Evolutionary conservation across 2,113 vertebrate genomes (phyloP), one percentile per base, ranked within the genome.

Genomic region (Danionella cerebrum): DNA sequence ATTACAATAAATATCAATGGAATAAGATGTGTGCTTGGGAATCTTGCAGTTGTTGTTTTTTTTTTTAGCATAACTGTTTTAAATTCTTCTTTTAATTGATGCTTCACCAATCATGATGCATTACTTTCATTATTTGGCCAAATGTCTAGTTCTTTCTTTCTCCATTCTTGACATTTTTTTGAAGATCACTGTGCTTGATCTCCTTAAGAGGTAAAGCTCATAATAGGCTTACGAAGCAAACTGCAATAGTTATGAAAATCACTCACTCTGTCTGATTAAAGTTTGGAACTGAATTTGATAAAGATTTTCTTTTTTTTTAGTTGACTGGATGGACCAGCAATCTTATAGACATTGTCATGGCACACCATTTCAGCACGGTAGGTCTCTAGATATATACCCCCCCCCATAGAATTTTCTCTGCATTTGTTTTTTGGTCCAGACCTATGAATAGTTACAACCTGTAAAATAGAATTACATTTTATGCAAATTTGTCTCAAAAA

Each of bases 281-380:
- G n/a, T n/a, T 53, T 25, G 51, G 16, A 53, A 18, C 51, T 11
- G 3, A 18, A 10, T 39, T 6, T 55, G 48, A n/a, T 18, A 11
- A 19, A 21, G 12, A 59, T 67, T 24, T 59, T 79, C 53, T 24
- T 67, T 19, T 31, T 5, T 65, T 87, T 33, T 72, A 98, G 96
- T 80, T 98, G 76, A 91, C 93, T 50, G 92, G 93, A 52, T 93
- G 94, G 92, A 98, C 95, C 44, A 93, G 89, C 70, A 97, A 91
- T 80, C 77, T 98, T 69, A 90, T 94, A 53, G 96, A 98, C 76
- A 89, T 87, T 69, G 92, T 98, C 78, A 88, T 98, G 90, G 88
- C 82, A 2, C 95, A 98, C 76, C 94, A 95, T 80, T 98, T 98
- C 84, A 95, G 94, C 60, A 84, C 90, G 6, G 96, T 96, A 88